Conservation (phyloP, 2,888 invertebrate species). For the Drepanosiphum platanoidis region DNA sequence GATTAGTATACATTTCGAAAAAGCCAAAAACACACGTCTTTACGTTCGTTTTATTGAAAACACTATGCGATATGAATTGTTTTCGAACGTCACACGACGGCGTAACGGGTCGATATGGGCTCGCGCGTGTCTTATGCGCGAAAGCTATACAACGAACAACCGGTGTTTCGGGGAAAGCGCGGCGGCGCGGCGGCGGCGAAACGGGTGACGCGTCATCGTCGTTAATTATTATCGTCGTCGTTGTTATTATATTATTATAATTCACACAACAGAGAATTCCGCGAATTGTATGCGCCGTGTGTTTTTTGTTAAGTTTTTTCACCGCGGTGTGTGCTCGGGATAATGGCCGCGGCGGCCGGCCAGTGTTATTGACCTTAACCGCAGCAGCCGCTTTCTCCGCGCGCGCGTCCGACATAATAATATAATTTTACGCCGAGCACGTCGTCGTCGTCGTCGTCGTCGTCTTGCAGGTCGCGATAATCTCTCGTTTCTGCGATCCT, state of each 20-base stretch:
- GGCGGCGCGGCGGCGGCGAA: too few species aligned
- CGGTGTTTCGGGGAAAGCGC: background rate
- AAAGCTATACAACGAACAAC: background rate
- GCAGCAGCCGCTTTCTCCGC: conserved; percentile 39
- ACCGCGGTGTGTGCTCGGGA: conserved; percentile 13
- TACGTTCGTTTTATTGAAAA: too few species aligned
- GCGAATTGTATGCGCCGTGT: background rate
- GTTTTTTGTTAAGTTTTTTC: background rate
- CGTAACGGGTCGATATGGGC: too few species aligned
- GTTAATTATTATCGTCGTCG: background rate
- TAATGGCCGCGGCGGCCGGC: conserved; percentile 36
- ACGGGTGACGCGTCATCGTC: background rate
- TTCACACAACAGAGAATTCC: background rate
- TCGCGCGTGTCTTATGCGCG: background rate
- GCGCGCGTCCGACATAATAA: conserved; percentile 31
- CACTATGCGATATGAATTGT: too few species aligned
- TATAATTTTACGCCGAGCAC: background rate
- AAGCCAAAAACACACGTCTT: too few species aligned
- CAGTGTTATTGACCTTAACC: conserved; percentile 55
- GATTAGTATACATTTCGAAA: too few species aligned
- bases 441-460: background rate
- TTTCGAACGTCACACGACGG: too few species aligned
- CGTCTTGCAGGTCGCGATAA: too few species aligned
- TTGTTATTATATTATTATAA: background rate
- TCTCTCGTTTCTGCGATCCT: too few species aligned